These are phyloP conservation scores for Sebastes hubbsi DNA, from an alignment of 2,797 vertebrate genomes.

Conservation along the genomic window DNA sequence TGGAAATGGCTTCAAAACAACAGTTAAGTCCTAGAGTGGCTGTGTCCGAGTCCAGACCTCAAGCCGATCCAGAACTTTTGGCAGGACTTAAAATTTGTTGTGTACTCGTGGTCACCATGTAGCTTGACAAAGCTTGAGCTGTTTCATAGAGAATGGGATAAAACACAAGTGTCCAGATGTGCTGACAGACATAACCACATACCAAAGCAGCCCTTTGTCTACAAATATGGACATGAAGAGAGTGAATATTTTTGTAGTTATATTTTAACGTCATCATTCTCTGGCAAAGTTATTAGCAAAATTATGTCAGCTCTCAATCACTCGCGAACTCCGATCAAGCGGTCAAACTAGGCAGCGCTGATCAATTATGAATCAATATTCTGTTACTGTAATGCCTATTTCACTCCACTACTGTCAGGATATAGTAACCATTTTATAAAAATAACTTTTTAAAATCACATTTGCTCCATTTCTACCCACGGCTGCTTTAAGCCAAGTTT, in stretches of 20 bases:
- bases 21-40: background rate
- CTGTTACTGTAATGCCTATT: too few relatives aligned
- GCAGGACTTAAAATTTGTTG: background rate
- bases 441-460: too few relatives aligned
- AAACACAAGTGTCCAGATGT: background rate
- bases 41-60: background rate
- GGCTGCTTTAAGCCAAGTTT: too few relatives aligned
- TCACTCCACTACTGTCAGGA: too few relatives aligned
- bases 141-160: background rate
- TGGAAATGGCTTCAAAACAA: background rate
- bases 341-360: too few relatives aligned
- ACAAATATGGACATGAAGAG: background rate
- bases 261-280: too few relatives aligned
- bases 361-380: too few relatives aligned
- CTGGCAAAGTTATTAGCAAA: too few relatives aligned
- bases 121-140: background rate
- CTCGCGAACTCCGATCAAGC: too few relatives aligned
- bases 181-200: background rate
- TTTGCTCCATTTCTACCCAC: too few relatives aligned
- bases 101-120: background rate
- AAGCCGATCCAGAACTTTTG: background rate
- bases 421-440: too few relatives aligned
- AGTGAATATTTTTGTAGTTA: background rate
- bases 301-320: too few relatives aligned
- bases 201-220: background rate